Evolutionary conservation across 1,140 invertebrate species (phyloP).

Genomic region (Lepidostoma basale): DNA sequence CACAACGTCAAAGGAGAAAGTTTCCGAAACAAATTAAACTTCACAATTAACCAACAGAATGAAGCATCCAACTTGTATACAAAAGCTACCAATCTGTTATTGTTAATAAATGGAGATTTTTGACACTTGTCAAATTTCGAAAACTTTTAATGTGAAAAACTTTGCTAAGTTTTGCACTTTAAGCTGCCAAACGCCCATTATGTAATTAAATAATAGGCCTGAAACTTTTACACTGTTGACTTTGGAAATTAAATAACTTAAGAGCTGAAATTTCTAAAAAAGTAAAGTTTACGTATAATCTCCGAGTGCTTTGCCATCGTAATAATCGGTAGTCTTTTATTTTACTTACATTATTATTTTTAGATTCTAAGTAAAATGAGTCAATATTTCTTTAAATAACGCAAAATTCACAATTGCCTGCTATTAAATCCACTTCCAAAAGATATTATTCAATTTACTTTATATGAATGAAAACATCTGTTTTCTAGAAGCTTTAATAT

Average conservation of each 20-base stretch:
- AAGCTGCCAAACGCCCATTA: conserved; percentile 13
- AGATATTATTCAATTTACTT: too few relatives aligned
- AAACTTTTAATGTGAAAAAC: conserved; percentile 11
- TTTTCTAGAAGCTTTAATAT: too few relatives aligned
- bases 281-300: not conserved
- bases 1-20: too few relatives aligned
- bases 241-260: conserved; percentile 18
- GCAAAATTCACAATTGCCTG: too few relatives aligned
- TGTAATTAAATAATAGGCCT: conserved; percentile 23
- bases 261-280: not conserved
- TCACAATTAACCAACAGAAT: not conserved
- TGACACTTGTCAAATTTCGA: not conserved
- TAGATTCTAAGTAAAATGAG: too few relatives aligned
- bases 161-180: not conserved
- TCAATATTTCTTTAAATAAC: too few relatives aligned
- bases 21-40: not conserved
- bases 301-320: not conserved
- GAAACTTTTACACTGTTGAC: conserved; percentile 16
- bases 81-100: conserved; percentile 11
- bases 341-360: too few relatives aligned
- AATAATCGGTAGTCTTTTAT: conserved; percentile 7
- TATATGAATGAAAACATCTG: too few relatives aligned
- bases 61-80: not conserved
- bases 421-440: too few relatives aligned
- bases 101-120: conserved; percentile 4